Base-by-base conservation (phyloP, 2,797 vertebrate genomes). In the Syngnathus acus region DNA sequence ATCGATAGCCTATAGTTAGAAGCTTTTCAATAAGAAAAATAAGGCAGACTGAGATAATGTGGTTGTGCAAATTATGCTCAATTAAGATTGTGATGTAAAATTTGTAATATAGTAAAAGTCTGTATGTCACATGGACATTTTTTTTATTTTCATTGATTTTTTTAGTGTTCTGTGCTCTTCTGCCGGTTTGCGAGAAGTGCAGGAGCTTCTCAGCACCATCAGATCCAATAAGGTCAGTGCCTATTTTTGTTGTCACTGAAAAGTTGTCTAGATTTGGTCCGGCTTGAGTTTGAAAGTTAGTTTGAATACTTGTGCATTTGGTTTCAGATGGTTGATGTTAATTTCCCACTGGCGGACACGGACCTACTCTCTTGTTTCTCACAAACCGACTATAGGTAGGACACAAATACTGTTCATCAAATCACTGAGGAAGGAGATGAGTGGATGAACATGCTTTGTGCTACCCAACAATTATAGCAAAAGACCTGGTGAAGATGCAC, bases 341-440 rank as follows among this genome's bases (percentile, higher is more conserved):
- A 67, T 57, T 67, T 77, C 69, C 82, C 70, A 17, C 38, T 89
- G 53, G 80, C 81, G 14, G 65, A 79, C 55, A 67, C 67, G 53
- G 74, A 83, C 53, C 64, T 89, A 1, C 60, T 80, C 0, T 65
- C 78, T 21, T 88, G 86, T 76, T 86, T 89, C 68, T 82, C 81
- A 59, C 83, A 84, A 11, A 72, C 79, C 39, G 84, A 87, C 9
- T 89, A 89, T 71, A 86, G 85, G 88, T 89, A 74, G 17, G 62
- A 16, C 21, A 26, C 59, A 50, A 57, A 6, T 11, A 26, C 53
- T 3, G 26, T 32, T 32, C 26, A 32, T 32, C 26, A 32, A 32
- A 32, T 32, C 26, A 32, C 26, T 32, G 26, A 32, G 26, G 26
- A 32, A 32, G 26, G 26, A 32, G 26, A 32, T 32, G 26, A 3